These are phyloP conservation scores for Mimumesa dahlbomi DNA, from an alignment of 2,888 invertebrate species.

Conservation along the genomic window DNA sequence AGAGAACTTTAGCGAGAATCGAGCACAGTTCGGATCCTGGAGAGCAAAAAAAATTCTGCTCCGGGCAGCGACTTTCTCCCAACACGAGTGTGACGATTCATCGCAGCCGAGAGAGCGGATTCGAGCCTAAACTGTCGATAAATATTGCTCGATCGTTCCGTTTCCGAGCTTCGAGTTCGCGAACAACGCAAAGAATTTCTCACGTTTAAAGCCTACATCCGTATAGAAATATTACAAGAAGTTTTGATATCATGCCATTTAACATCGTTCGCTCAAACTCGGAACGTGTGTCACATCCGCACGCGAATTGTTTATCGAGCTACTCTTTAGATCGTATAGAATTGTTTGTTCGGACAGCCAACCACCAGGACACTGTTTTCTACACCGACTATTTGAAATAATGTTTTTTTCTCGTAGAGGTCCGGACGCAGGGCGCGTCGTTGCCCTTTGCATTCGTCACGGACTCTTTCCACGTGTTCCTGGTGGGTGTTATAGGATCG, in stretches of 20 bases:
- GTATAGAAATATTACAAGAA: neutral
- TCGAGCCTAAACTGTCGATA: conserved; percentile 31
- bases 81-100: conserved; percentile 55
- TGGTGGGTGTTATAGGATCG: conserved; percentile 44
- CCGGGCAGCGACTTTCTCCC: conserved; percentile 58
- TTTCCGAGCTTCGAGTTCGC: neutral
- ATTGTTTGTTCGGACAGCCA: too few species aligned
- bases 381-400: conserved; percentile 66
- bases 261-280: neutral
- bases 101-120: conserved; percentile 28
- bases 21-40: conserved; percentile 49
- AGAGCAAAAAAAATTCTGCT: conserved; percentile 42
- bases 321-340: too few species aligned
- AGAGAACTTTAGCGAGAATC: conserved; percentile 38
- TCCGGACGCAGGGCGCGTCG: conserved; percentile 68
- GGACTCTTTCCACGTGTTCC: conserved; percentile 56
- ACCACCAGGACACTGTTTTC: too few species aligned
- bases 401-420: conserved; percentile 70
- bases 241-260: conserved; percentile 1
- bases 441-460: conserved; percentile 30
- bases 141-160: conserved; percentile 20
- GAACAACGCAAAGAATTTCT: neutral
- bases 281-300: neutral
- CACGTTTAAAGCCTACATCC: neutral
- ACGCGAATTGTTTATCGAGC: neutral